These are phyloP conservation scores for Pammene fasciana DNA, from an alignment of 2,888 invertebrate species.

Conservation along the genomic window DNA sequence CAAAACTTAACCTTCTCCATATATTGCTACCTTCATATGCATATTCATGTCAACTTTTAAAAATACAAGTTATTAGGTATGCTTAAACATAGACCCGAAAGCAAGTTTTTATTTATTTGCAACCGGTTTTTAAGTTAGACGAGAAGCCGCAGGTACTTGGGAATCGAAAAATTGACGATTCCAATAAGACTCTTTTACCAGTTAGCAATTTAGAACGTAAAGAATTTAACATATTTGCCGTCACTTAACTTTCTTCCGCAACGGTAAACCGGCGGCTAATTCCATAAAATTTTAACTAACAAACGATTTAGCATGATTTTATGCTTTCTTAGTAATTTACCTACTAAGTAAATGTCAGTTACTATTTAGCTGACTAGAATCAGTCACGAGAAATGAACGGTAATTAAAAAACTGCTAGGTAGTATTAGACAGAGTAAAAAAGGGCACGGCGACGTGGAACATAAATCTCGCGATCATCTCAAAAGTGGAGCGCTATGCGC, in stretches of 20 bases:
- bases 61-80: slow-evolving; percentile 2
- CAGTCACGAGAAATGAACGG: slow-evolving; percentile 31
- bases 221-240: slow-evolving; percentile 60
- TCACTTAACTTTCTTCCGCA: slow-evolving; percentile 69
- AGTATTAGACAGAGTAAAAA: slow-evolving; percentile 76
- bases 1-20: slow-evolving; percentile 21
- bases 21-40: slow-evolving; percentile 24
- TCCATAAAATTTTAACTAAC: slow-evolving; percentile 53
- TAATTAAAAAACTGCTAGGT: slow-evolving; percentile 57
- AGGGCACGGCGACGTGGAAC: slow-evolving; percentile 73
- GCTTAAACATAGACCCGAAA: slow-evolving; percentile 10
- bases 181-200: slow-evolving; percentile 67
- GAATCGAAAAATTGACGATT: slow-evolving; percentile 45
- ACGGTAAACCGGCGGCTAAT: slow-evolving; percentile 68
- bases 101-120: slow-evolving; percentile 17
- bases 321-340: slow-evolving; percentile 53
- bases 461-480: slow-evolving; percentile 49
- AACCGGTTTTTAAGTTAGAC: slow-evolving; percentile 24
- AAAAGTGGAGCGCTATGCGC: slow-evolving; percentile 60
- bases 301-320: slow-evolving; percentile 47
- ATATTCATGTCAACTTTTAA: slow-evolving; percentile 30
- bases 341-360: slow-evolving; percentile 34
- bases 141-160: not conserved
- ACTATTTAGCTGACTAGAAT: slow-evolving; percentile 26
- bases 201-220: slow-evolving; percentile 58